Evolutionary conservation across 2,113 vertebrate species (phyloP).

Genomic region (Coracopsis vasa): DNA sequence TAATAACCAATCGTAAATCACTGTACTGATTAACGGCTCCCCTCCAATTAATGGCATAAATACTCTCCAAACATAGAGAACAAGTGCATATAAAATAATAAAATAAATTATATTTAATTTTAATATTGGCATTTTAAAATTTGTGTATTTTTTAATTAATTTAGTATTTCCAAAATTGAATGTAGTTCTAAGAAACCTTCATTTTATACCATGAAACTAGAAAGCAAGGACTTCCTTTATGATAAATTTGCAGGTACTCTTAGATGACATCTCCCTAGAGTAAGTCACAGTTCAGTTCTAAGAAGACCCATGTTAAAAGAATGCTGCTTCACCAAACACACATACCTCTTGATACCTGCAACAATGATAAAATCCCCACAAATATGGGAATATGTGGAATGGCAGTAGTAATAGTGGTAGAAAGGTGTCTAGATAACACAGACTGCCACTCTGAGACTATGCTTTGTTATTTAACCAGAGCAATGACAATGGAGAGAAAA

Average conservation of each 20-base stretch:
- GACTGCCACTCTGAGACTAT: not conserved
- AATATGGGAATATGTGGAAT: not conserved
- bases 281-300: not conserved
- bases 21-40: too few species aligned
- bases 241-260: not conserved
- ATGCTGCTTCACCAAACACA: not conserved
- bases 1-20: too few species aligned
- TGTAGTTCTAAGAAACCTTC: not conserved
- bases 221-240: not conserved
- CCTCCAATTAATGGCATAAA: too few species aligned
- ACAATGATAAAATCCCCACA: not conserved
- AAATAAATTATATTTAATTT: too few species aligned
- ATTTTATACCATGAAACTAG: not conserved
- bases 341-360: not conserved
- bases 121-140: too few species aligned
- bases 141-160: not conserved
- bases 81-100: too few species aligned
- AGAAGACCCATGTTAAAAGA: not conserved
- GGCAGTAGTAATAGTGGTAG: not conserved
- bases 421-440: not conserved
- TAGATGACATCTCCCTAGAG: not conserved
- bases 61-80: too few species aligned
- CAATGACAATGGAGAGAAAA: not conserved
- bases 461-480: not conserved
- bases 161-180: not conserved